A percentile compares a stretch with the other conserved stretches of the same genome.
phyloP scores from a whole-genome alignment of 2,113 vertebrate genomes.

The Ivindomyrus marchei region DNA sequence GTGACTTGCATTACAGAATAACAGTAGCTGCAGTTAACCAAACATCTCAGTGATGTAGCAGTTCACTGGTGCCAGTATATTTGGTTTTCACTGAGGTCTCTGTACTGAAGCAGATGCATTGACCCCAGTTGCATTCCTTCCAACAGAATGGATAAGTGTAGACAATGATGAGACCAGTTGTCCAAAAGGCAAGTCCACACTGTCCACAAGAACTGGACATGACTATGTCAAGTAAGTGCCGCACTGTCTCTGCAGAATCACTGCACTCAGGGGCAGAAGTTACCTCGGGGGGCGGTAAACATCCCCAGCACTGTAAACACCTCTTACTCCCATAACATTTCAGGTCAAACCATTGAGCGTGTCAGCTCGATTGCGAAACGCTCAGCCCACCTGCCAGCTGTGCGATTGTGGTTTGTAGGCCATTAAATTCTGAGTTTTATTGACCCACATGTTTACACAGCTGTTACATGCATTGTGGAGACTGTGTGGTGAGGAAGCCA shows the following conservation, averaged over 20 bases:
- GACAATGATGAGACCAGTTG: constrained; percentile 84
- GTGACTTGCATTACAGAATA: background rate
- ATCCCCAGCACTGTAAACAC: background rate
- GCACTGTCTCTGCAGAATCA: background rate
- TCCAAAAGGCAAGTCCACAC: constrained; percentile 66
- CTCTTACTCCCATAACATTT: background rate
- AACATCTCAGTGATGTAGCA: background rate
- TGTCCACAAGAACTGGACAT: constrained; percentile 61
- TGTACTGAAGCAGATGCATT: background rate
- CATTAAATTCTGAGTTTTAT: background rate
- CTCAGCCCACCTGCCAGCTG: background rate
- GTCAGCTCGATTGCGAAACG: background rate
- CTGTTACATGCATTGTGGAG: background rate
- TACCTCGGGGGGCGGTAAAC: background rate
- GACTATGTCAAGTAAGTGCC: constrained; percentile 71
- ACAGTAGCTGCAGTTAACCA: background rate
- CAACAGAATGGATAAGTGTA: constrained; percentile 89
- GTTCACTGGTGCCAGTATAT: background rate
- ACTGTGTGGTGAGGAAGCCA: background rate
- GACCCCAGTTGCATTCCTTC: background rate
- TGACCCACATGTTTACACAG: background rate
- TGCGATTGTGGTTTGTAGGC: background rate
- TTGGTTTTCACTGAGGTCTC: background rate
- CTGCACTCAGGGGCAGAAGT: background rate
- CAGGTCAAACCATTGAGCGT: background rate